Evolutionary conservation across 2,888 invertebrate species (phyloP), one percentile per base, ranked within the genome.

Genomic region (Drosophila recens): DNA sequence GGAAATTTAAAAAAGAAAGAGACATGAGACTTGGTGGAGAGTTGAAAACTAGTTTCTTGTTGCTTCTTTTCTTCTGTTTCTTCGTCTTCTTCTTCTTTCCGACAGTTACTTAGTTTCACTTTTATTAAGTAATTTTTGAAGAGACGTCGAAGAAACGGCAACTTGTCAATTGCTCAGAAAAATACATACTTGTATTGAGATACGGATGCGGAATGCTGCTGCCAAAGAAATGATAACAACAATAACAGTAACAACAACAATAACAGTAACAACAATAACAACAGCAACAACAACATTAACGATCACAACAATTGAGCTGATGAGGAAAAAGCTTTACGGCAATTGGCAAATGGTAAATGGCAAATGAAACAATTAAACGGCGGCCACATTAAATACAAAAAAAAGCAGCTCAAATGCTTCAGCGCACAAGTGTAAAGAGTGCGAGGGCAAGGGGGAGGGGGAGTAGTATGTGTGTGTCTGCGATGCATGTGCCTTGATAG

Each of bases 111-210:
- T 85, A 87, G 82, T 84, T 84, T 84, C 87, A 84, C 84, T 84
- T 84, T 84, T 84, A 84, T 87, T 84, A 84, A 85, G 87, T 84
- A 84, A 84, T 84, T 84, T 84, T 84, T 57, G 72, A 57, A 72
- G 71, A 49, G 43, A 49, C 63, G 56, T 56, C 27, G 23, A 36
- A 74, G 84, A 70, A 73, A 73, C 73, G 71, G 80, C 72, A 86
- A 82, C 79, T 83, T 83, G 82, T 72, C 83, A 79, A 69, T 74
- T 81, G 59, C 67, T 57, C 51, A 67, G 64, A 46, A 48, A 65
- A 27, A 27, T 27, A 27, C 27, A 5, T 27, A 27, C 27, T 27
- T 57, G 62, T 61, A 68, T 66, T 43, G 42, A 52, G 61, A 58
- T 68, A 57, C 59, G 63, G 63, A 67, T 67, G 56, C 63, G 63